phyloP scores from a whole-genome alignment of 2,888 invertebrate species.

The Sphecodes monilicornis region DNA sequence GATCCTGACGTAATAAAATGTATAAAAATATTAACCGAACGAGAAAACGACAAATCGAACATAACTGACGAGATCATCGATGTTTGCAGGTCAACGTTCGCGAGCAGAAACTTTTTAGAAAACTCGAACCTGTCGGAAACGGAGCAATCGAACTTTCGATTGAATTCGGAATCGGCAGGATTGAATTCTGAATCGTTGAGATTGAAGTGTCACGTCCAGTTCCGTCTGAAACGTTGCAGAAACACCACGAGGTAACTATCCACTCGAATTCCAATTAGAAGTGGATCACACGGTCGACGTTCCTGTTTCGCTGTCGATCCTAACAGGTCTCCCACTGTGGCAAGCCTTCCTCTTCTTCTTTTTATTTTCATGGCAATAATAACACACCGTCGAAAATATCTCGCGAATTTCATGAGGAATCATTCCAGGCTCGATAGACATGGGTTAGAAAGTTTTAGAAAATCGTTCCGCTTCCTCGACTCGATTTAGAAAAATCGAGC shows the following conservation, averaged over 20 bases:
- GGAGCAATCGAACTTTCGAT: not conserved
- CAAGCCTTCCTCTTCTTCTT: not conserved
- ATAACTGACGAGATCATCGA: not conserved
- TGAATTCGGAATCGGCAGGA: not conserved
- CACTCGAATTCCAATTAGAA: slow-evolving; percentile 19
- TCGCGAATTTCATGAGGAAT: slow-evolving; percentile 20
- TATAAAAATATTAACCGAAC: not conserved
- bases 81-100: not conserved
- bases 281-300: slow-evolving; percentile 20
- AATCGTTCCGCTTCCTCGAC: slow-evolving; percentile 34
- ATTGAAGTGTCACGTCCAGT: slow-evolving; percentile 32
- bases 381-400: not conserved
- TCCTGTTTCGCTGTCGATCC: slow-evolving; percentile 5
- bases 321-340: not conserved
- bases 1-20: not conserved
- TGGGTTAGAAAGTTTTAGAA: slow-evolving; percentile 47
- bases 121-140: too few species aligned
- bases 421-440: slow-evolving; percentile 10
- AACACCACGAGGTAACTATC: not conserved
- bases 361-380: slow-evolving; percentile 7
- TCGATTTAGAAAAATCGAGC: slow-evolving; percentile 24
- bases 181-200: not conserved
- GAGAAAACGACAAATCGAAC: not conserved
- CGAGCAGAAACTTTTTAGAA: not conserved
- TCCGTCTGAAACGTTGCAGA: not conserved